A percentile compares a stretch with the other conserved stretches of the same genome.
phyloP scores from a whole-genome alignment of 2,797 vertebrate genomes.

The Paguma larvata region DNA sequence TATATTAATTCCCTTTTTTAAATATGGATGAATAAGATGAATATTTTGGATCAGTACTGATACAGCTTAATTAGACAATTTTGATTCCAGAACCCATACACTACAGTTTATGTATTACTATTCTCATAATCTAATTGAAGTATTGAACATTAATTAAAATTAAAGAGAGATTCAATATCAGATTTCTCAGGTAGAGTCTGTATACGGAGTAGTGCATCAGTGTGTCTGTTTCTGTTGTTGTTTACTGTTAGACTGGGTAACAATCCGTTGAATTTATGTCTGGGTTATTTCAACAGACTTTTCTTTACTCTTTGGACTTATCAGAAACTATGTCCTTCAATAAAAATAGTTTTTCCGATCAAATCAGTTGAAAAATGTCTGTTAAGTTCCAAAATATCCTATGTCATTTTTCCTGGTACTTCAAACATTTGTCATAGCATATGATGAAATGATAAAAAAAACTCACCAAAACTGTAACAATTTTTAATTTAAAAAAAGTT shows the following conservation, averaged over 20 bases:
- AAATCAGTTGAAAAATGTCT: background rate
- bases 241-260: background rate
- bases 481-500: background rate
- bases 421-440: background rate
- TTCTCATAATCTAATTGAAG: constrained; percentile 44
- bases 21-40: background rate
- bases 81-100: background rate
- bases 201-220: background rate
- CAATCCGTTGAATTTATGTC: constrained; percentile 35
- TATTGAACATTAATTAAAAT: constrained; percentile 35
- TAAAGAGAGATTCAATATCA: background rate
- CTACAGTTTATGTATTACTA: background rate
- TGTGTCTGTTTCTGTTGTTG: background rate
- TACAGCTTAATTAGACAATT: background rate
- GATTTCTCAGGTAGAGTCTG: constrained; percentile 1
- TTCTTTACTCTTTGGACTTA: background rate
- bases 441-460: background rate
- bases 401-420: background rate
- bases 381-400: background rate
- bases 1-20: background rate
- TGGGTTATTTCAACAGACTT: background rate
- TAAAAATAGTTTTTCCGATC: constrained; percentile 24
- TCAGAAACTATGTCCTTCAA: background rate
- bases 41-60: background rate
- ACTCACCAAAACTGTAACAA: background rate